Evolutionary conservation across 2,797 vertebrate genomes (phyloP), one percentile per base, ranked within the genome.

Genomic region (Galaxias olidus): DNA sequence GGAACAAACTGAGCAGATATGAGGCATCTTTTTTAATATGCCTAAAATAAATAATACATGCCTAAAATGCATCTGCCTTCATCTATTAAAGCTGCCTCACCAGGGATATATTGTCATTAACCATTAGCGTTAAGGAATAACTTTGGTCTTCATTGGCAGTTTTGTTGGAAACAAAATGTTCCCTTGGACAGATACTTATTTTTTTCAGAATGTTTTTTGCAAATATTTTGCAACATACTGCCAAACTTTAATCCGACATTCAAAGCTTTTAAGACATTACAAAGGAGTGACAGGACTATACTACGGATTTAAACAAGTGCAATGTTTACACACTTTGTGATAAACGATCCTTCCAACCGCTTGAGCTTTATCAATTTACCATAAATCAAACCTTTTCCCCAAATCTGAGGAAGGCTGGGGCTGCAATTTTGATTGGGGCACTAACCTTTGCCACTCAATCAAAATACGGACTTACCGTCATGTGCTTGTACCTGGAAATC

Each of bases 401-500:
- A 18, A 59, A 75, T 63, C 74, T 81, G 71, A 15, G 52, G 49
- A 30, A 40, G 30, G 46, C 20, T 46, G 46, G 68, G 73, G 63
- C 72, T 75, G 53, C 60, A 66, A 87, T 89, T 90, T 91, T 91
- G 88, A 92, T 88, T 88, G 87, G 71, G 76, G 72, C 78, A 76
- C 64, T 69, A 79, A 69, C 74, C 76, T 78, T 78, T 55, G 61
- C 81, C 77, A 79, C 76, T 73, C 86, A 91, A 90, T 91, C 90
- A 91, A 89, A 92, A 91, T 88, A 80, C 10, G 71, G 71, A 93
- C 92, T 93, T 93, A 93, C 92, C 92, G 86, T 90, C 50, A 59
- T 75, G 83, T 80, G 87, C 88, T 84, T 64, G 80, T 72, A 85
- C 85, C 88, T 90, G 87, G 66, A 86, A 87, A 77, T 60, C 49